Evolutionary conservation across 1,140 invertebrate species (phyloP).

Genomic region (Tetraneura akinire): DNA sequence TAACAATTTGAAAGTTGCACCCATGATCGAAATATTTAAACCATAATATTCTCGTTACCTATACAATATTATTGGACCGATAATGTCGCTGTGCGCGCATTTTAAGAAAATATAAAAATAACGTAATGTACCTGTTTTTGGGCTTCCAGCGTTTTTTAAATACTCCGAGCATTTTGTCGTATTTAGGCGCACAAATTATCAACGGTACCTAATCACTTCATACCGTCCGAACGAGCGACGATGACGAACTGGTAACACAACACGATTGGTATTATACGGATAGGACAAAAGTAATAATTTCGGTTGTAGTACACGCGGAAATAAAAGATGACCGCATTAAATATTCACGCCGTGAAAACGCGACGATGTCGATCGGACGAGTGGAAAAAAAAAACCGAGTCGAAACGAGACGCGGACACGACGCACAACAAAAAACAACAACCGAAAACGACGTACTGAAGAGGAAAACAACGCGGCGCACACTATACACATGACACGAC

Average conservation of each 20-base stretch:
- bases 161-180: slow-evolving; percentile 54
- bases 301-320: too few species aligned
- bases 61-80: too few species aligned
- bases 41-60: too few species aligned
- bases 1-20: too few species aligned
- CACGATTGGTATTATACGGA: too few species aligned
- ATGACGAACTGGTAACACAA: background rate
- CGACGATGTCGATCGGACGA: background rate
- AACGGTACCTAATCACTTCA: background rate
- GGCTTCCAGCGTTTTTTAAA: slow-evolving; percentile 57
- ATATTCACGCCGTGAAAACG: background rate
- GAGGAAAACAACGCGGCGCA: slow-evolving; percentile 15
- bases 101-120: too few species aligned
- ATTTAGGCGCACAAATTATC: background rate
- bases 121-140: slow-evolving; percentile 53
- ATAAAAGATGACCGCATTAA: too few species aligned
- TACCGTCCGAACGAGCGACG: background rate
- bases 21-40: too few species aligned
- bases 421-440: background rate
- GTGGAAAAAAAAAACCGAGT: too few species aligned
- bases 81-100: too few species aligned
- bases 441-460: slow-evolving; percentile 4
- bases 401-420: background rate
- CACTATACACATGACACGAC: slow-evolving; percentile 23
- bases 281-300: too few species aligned